Evolutionary conservation across 2,113 vertebrate genomes (phyloP), one percentile per base, ranked within the genome.

Genomic region (Amphilophus citrinellus): DNA sequence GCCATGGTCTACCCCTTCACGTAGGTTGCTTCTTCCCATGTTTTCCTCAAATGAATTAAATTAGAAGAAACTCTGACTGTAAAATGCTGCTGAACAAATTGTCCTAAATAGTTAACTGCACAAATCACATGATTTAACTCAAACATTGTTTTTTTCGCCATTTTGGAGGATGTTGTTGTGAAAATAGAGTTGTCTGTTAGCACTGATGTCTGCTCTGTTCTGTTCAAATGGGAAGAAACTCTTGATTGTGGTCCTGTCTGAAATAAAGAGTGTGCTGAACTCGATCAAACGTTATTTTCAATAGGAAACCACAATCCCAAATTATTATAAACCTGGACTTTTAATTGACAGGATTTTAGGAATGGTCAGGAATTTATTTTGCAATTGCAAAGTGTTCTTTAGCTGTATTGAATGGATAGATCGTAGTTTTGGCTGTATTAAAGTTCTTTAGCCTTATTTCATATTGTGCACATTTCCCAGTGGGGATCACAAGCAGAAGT

Each of bases 1-100:
- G 98, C 98, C 91, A 98, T 99, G 97, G 97, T 99, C 86, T 99
- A 99, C 92, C 98, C 98, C 0, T 99, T 99, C 95, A 99, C 97
- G 98, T 99, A 94, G 94, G 98, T 90, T 58, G 14, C 5, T 2
- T 50, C 6, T 22, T 61, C 7, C 44, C 11, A 58, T 47, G 20
- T 22, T 32, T 50, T 3, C 20, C 6, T 63, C 22, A 59, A 11
- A 7, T 66, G 50, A 22, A 56, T 71, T 71, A 30, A 50, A 73
- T 53, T 73, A 50, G 0, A 27, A 68, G 65, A 30, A 24, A 18
- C 3, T 5, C 47, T 71, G 44, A 53, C 15, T 71, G 44, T 18
- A 50, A 24, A 50, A 71, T 50, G 30, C 65, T 18, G 50, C 15
- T 61, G 60, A 61, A 61, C 3, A 61, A 15, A 53, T 30, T 2